A percentile compares a stretch with the other conserved stretches of the same genome.
These are phyloP conservation scores for Ammodytes dubius DNA, from an alignment of 2,113 vertebrate species.

Conservation along the genomic window DNA sequence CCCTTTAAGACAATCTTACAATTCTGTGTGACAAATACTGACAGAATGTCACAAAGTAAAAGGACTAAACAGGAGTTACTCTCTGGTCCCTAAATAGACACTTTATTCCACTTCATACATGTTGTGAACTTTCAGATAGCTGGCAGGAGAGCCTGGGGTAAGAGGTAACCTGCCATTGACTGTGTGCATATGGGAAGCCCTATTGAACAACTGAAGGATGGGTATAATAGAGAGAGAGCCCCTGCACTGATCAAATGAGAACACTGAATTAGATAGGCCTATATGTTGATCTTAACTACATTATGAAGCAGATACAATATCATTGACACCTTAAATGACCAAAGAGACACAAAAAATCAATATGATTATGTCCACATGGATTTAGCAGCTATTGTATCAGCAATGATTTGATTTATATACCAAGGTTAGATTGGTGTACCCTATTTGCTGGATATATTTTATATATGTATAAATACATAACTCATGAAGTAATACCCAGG, in stretches of 20 bases:
- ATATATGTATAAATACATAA: too few species aligned
- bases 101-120: slow-evolving; percentile 22
- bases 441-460: too few species aligned
- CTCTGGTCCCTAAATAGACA: slow-evolving; percentile 29
- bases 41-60: slow-evolving; percentile 4
- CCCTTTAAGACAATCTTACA: slow-evolving; percentile 3
- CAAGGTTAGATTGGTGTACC: too few species aligned
- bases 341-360: neutral
- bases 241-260: neutral
- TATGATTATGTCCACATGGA: too few species aligned
- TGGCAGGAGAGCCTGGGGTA: slow-evolving; percentile 37
- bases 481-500: neutral
- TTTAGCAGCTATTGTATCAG: too few species aligned
- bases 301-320: neutral
- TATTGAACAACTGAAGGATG: slow-evolving; percentile 2
- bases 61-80: slow-evolving; percentile 20
- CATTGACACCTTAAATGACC: neutral
- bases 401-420: too few species aligned
- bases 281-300: neutral
- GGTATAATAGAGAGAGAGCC: neutral
- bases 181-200: slow-evolving; percentile 5
- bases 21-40: slow-evolving; percentile 10
- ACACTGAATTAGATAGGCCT: neutral
- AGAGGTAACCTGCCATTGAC: slow-evolving; percentile 43
- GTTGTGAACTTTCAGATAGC: slow-evolving; percentile 49